Percentiles rank a stretch among this genome's conserved stretches.
Conservation (phyloP, 2,113 vertebrate species). For the Zingel zingel region DNA sequence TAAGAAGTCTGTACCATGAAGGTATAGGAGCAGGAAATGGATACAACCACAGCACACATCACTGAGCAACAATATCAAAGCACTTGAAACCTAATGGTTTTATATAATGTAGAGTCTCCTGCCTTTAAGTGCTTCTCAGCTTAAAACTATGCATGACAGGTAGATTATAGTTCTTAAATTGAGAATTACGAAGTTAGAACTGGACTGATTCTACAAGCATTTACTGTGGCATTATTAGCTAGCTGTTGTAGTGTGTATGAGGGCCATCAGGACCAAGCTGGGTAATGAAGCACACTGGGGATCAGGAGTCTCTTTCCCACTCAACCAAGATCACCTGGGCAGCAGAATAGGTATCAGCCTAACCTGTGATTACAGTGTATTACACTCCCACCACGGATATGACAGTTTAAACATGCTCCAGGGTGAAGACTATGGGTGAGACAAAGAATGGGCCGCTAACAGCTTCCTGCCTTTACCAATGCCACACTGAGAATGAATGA, state of each 20-base stretch:
- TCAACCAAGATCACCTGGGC: constrained; percentile 77
- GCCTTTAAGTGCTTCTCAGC: constrained; percentile 46
- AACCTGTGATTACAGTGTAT: constrained; percentile 85
- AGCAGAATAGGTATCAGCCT: constrained; percentile 77
- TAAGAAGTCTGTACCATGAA: constrained; percentile 6
- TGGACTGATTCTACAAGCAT: constrained; percentile 45
- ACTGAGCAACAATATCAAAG: constrained; percentile 42
- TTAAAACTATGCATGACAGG: constrained; percentile 42
- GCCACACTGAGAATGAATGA: constrained; percentile 63
- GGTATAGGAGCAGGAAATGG: background rate
- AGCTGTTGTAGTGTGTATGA: constrained; percentile 58
- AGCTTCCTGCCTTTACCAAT: constrained; percentile 60
- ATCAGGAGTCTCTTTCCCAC: constrained; percentile 65
- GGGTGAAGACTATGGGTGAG: constrained; percentile 71
- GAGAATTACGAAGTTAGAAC: constrained; percentile 63
- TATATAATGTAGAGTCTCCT: constrained; percentile 12
- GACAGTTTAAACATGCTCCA: constrained; percentile 76
- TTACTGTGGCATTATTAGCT: constrained; percentile 65
- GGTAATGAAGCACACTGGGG: constrained; percentile 74
- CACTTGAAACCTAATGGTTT: constrained; percentile 26
- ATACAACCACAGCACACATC: constrained; percentile 28
- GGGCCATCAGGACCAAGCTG: constrained; percentile 69
- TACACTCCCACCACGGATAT: constrained; percentile 69
- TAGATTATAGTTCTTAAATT: constrained; percentile 56
- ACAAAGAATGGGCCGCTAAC: constrained; percentile 68